Conservation (phyloP, 2,113 vertebrate species). For the Cyanoderma ruficeps region DNA sequence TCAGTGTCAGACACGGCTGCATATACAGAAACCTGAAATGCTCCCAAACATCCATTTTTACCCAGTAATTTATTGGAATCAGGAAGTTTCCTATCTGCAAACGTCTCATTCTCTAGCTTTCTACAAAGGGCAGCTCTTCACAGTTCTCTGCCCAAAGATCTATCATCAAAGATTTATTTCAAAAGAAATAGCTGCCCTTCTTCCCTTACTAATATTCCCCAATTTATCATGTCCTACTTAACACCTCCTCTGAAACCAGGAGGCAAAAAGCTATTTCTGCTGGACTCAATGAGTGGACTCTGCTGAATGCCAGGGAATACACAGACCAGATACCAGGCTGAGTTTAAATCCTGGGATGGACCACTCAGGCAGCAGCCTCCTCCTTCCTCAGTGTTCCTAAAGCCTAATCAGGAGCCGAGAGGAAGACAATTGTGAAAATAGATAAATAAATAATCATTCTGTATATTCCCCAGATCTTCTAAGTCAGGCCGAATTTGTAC, state of each 20-base stretch:
- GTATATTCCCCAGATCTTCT: neutral
- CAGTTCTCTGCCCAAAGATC: neutral
- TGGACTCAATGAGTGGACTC: constrained; percentile 6
- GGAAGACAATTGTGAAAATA: neutral
- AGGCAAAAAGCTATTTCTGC: neutral
- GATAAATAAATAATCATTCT: neutral
- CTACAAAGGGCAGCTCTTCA: neutral
- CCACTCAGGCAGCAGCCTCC: neutral
- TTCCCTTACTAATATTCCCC: constrained; percentile 30
- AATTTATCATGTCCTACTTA: constrained; percentile 48
- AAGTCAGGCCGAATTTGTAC: neutral
- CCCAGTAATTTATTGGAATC: neutral
- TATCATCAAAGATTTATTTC: neutral
- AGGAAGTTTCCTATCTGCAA: neutral
- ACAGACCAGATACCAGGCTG: neutral
- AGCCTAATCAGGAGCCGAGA: neutral
- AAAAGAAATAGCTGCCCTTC: neutral
- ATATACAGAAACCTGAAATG: neutral
- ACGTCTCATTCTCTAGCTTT: neutral
- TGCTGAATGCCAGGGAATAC: neutral
- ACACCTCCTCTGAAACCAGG: constrained; percentile 6
- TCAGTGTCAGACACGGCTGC: neutral
- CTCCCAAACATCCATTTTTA: neutral
- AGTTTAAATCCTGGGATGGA: neutral
- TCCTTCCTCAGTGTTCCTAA: neutral